Evolutionary conservation across 2,797 vertebrate species (phyloP).

Genomic region (Ibycter americanus): DNA sequence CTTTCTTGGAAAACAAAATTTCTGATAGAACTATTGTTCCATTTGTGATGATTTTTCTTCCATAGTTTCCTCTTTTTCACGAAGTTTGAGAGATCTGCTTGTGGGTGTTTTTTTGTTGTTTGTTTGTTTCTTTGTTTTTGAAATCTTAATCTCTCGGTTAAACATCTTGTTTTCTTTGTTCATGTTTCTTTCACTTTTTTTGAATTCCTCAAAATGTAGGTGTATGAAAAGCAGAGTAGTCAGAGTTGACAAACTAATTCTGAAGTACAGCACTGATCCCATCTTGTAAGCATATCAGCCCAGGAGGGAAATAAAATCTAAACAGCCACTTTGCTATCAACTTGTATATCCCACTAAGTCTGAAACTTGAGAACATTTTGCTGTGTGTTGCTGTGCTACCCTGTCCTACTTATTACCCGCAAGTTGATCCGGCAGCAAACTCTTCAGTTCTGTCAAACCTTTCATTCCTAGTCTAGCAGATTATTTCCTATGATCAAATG

Average conservation of each 20-base stretch:
- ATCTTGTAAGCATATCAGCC: not conserved
- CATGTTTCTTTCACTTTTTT: not conserved
- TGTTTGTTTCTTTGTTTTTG: not conserved
- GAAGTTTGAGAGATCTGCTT: not conserved
- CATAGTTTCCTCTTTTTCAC: not conserved
- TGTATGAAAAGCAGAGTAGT: not conserved
- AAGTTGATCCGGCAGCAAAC: not conserved
- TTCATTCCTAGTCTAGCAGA: not conserved
- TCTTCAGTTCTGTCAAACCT: not conserved
- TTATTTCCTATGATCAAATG: not conserved
- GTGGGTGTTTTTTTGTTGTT: not conserved
- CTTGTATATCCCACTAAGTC: not conserved
- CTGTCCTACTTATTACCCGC: not conserved
- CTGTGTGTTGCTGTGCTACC: accelerated
- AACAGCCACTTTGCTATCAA: not conserved
- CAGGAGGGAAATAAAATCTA: not conserved
- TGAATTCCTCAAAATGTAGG: not conserved
- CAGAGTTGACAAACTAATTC: not conserved
- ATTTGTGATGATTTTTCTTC: not conserved
- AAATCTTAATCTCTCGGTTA: not conserved
- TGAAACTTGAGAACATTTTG: not conserved
- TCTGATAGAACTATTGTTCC: not conserved
- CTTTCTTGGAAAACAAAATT: not conserved
- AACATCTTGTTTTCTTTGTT: not conserved
- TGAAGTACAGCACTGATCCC: not conserved